Conservation (phyloP, 2,888 invertebrate genomes). For the Ichneumon xanthorius region DNA sequence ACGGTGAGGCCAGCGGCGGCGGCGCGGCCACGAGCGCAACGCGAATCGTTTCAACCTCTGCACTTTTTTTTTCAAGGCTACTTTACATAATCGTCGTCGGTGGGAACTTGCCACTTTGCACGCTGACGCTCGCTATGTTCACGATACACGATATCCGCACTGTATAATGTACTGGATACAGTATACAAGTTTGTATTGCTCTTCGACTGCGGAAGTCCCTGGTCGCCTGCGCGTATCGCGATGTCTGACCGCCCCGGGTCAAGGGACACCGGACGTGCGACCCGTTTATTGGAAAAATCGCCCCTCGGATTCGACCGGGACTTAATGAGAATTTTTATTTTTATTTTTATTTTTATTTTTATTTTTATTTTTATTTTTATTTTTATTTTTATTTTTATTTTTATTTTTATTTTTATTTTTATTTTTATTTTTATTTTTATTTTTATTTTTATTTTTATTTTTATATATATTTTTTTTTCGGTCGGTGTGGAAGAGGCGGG, state of each 20-base stretch:
- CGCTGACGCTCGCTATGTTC: conserved; percentile 58
- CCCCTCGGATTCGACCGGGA: background rate
- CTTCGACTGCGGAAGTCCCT: conserved; percentile 52
- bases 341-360: background rate
- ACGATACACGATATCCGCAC: conserved; percentile 42
- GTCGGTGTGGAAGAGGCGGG: background rate
- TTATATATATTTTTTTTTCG: background rate
- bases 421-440: background rate
- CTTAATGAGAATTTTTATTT: conserved; percentile 26
- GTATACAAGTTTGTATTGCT: background rate
- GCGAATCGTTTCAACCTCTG: conserved; percentile 72
- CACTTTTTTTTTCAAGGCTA: conserved; percentile 74
- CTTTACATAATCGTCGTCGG: conserved; percentile 75
- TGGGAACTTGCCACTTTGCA: conserved; percentile 62
- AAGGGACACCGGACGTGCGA: conserved; percentile 50
- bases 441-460: background rate
- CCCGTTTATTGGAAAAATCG: background rate
- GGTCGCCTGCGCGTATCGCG: conserved; percentile 26
- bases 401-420: background rate
- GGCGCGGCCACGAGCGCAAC: conserved; percentile 43
- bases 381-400: background rate
- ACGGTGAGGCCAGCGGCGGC: conserved; percentile 4
- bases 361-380: background rate
- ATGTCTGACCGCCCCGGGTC: conserved; percentile 39
- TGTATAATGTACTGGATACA: conserved; percentile 19